Evolutionary conservation across 1,140 invertebrate genomes (phyloP), one percentile per base, ranked within the genome.

Genomic region (Lamellibrachia luymesi): DNA sequence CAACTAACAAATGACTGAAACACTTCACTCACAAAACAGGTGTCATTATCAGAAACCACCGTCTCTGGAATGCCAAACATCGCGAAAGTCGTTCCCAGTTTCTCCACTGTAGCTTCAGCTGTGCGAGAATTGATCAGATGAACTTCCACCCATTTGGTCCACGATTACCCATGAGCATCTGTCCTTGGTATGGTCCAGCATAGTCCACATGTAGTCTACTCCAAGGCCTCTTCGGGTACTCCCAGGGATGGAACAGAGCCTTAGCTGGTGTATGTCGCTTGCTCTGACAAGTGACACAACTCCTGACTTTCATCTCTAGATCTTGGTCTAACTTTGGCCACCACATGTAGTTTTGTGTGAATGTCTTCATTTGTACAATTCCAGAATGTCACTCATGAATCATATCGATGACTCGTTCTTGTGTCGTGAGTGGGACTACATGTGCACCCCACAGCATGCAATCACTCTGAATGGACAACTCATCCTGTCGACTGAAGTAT

Each of bases 161-260:
- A 90, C 51, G 49, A 50, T n/a, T 92, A 91, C n/a, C 92, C 8
- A 92, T 25, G 93, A 96, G 97, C 93, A 94, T 95, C 92, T 95
- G 93, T 1, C 94, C 94, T 90, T 95, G 91, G 90, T 96, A 95
- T n/a, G 96, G 96, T 17, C 96, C 96, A 6, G 96, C 96, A 94
- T 96, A 97, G 94, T 97, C 97, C 0, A 96, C 94, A 93, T 97
- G 97, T 0, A 97, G 90, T 91, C 97, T 94, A n/a, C 95, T 94
- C 96, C 96, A 97, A 1, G 96, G 96, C 90, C 92, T 94, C 27
- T 93, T 94, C 25, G 96, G 94, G 92, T 93, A 94, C 17, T 94
- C 93, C 96, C 96, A 97, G 1, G 94, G 94, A 51, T 94, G 90
- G 49, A 95, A 27, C 51, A 94, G 94, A 50, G 92, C 94, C 93